Conservation (phyloP, 2,888 invertebrate genomes). For the Chydorus sphaericus region DNA sequence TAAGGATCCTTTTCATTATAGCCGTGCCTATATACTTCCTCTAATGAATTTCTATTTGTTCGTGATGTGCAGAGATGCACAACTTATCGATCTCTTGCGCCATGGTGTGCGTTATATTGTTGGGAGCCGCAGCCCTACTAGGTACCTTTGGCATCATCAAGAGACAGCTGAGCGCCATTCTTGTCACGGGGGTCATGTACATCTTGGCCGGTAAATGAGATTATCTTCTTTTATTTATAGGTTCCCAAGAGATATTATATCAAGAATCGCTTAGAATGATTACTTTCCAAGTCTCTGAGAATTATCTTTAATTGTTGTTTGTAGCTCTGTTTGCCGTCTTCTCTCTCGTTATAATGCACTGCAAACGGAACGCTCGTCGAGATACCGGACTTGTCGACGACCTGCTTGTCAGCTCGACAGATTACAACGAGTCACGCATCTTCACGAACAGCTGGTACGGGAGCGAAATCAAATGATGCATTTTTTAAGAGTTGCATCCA, state of each 20-base stretch:
- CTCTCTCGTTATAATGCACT: constrained; percentile 81
- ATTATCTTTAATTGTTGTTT: constrained; percentile 23
- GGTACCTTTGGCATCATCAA: constrained; percentile 78
- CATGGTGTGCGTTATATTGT: constrained; percentile 73
- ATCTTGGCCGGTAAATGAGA: constrained; percentile 59
- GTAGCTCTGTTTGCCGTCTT: constrained; percentile 79
- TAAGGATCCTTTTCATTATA: background rate
- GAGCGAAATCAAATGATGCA: too few relatives aligned
- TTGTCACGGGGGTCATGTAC: constrained; percentile 89
- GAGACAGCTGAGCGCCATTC: constrained; percentile 82
- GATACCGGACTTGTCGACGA: constrained; percentile 26
- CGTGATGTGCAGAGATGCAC: constrained; percentile 62
- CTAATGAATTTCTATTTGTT: background rate
- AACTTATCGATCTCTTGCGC: constrained; percentile 90
- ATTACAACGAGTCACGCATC: constrained; percentile 58
- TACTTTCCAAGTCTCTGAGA: constrained; percentile 5
- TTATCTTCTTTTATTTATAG: background rate
- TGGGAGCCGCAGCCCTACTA: constrained; percentile 72
- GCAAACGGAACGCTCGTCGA: constrained; percentile 61
- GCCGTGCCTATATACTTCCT: background rate
- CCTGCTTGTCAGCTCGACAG: constrained; percentile 14
- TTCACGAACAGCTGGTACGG: constrained; percentile 23
- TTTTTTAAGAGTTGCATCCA: background rate
- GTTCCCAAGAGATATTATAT: background rate
- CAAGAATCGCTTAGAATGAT: background rate